Percentiles rank a stretch among this genome's conserved stretches.
phyloP scores from a whole-genome alignment of 2,797 vertebrate species.

The Trematomus bernacchii region DNA sequence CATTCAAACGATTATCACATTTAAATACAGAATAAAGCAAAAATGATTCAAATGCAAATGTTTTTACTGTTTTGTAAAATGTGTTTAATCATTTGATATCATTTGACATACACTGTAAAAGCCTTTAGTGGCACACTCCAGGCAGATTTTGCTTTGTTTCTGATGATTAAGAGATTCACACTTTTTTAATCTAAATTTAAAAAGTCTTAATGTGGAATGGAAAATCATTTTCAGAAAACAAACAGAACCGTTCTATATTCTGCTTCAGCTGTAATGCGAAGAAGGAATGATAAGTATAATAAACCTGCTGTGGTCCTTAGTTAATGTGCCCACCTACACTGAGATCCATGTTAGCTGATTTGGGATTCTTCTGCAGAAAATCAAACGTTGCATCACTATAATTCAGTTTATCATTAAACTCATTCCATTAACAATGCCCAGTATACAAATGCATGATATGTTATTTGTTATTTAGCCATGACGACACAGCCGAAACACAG shows the following conservation, averaged over 20 bases:
- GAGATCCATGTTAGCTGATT: neutral
- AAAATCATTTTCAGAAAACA: neutral
- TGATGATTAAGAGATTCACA: neutral
- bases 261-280: neutral
- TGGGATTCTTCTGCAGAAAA: neutral
- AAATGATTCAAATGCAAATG: conserved; percentile 2
- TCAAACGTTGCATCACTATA: conserved; percentile 9
- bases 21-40: neutral
- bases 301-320: neutral
- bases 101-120: conserved; percentile 1
- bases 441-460: conserved; percentile 47
- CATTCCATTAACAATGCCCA: conserved; percentile 42
- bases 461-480: conserved; percentile 32
- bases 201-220: neutral
- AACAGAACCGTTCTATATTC: neutral
- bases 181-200: neutral
- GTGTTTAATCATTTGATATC: neutral
- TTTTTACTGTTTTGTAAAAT: neutral
- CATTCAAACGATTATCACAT: conserved; percentile 1
- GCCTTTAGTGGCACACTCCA: neutral
- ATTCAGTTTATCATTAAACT: conserved; percentile 6
- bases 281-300: neutral
- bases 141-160: neutral
- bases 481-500: conserved; percentile 32
- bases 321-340: conserved; percentile 3